These are phyloP conservation scores for Cyclophora punctaria DNA, from an alignment of 2,888 invertebrate genomes.

Conservation along the genomic window DNA sequence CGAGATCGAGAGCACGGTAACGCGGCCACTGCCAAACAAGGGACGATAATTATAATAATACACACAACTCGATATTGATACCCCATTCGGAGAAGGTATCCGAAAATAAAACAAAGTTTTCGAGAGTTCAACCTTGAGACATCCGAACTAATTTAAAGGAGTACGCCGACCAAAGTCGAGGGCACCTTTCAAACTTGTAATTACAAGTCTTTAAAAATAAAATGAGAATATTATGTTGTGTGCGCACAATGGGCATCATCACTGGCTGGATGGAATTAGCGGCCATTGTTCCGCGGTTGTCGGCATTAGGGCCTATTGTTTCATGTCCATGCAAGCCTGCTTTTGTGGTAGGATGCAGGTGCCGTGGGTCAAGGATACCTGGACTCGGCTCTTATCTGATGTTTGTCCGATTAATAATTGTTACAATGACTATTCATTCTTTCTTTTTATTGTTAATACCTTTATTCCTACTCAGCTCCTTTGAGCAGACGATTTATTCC, in stretches of 20 bases:
- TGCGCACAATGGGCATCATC: conserved; percentile 15
- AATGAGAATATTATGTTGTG: conserved; percentile 5
- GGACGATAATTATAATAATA: too few relatives aligned
- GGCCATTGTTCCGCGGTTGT: conserved; percentile 24
- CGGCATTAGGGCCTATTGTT: conserved; percentile 42
- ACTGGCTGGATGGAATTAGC: conserved; percentile 16
- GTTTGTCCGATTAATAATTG: conserved; percentile 3
- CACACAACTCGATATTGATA: too few relatives aligned
- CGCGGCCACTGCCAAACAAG: too few relatives aligned
- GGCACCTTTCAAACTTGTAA: conserved; percentile 22
- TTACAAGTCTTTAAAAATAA: conserved; percentile 21
- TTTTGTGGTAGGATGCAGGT: conserved; percentile 37
- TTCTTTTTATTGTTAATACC: conserved; percentile 6
- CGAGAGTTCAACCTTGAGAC: background rate
- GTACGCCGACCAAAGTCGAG: conserved; percentile 18
- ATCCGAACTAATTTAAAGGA: conserved; percentile 20
- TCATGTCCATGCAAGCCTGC: conserved; percentile 21
- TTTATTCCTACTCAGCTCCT: too few relatives aligned
- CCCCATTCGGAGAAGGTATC: background rate
- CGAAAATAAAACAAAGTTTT: background rate
- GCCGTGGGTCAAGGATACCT: conserved; percentile 43
- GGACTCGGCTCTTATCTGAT: conserved; percentile 19
- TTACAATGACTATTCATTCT: background rate
- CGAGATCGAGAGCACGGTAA: too few relatives aligned
- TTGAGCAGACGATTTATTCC: too few relatives aligned